These are phyloP conservation scores for Cyphomyrus discorhynchus DNA, from an alignment of 2,113 vertebrate species.

Conservation along the genomic window DNA sequence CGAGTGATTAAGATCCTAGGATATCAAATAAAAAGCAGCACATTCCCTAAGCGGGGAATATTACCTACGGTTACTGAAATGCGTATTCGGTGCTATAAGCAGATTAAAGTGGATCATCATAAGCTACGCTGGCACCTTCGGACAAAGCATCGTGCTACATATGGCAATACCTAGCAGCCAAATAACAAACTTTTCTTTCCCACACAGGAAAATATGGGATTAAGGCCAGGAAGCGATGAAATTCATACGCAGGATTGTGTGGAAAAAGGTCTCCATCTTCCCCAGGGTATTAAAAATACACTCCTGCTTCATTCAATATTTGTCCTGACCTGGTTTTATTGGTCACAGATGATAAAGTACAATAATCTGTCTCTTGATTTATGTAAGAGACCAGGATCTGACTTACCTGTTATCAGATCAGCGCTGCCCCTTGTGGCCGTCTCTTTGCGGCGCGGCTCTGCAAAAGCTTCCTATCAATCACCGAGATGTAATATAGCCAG, in stretches of 20 bases:
- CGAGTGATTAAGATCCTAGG: neutral
- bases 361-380: constrained; percentile 8
- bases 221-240: neutral
- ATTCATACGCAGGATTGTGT: neutral
- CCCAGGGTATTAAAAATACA: neutral
- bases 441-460: neutral
- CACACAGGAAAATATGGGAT: neutral
- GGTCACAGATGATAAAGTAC: neutral
- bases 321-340: constrained; percentile 3
- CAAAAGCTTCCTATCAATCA: neutral
- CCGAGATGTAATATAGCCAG: neutral
- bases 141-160: neutral
- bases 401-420: neutral
- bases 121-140: neutral
- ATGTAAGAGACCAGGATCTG: neutral
- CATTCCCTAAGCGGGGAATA: neutral
- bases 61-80: neutral
- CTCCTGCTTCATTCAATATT: neutral
- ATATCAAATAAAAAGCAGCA: neutral
- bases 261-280: neutral
- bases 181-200: neutral
- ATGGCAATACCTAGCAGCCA: neutral
- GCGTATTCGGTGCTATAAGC: neutral
- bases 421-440: neutral
- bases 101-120: neutral